Evolutionary conservation across 2,113 vertebrate genomes (phyloP), one percentile per base, ranked within the genome.

Genomic region (Chionis minor): DNA sequence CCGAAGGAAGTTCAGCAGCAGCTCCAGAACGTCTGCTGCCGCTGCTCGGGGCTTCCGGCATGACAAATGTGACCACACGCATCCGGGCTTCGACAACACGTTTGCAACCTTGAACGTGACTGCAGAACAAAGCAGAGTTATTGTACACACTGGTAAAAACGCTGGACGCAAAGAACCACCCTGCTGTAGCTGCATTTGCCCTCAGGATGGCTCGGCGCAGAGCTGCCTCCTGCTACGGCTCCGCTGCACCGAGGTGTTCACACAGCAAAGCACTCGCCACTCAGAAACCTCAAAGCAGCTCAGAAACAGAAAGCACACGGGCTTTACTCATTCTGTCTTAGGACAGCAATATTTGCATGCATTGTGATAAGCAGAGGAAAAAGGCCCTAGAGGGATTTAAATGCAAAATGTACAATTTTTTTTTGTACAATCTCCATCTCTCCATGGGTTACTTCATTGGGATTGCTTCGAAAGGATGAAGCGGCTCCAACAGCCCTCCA

Each of bases 31-130:
- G 1, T 26, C 22, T 12, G 56, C 62, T 63, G 63, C 52, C 8
- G 2, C 70, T 13, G 75, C 79, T 87, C 2, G 0, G 13, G 24
- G 45, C 44, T 88, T 81, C 73, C 12, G 3, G 9, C 1, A 28
- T 3, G 8, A 74, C 77, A 55, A 47, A 33, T 0, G 6, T 0
- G n/a, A 59, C 51, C 73, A 1, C 44, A 32, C 1, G 7, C 73
- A 78, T 40, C 55, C 28, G 15, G 82, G 51, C 75, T 38, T 32
- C n/a, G 72, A 40, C 45, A n/a, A 44, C 75, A 5, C 19, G 2
- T 78, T 7, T 54, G 51, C 62, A 62, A 1, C 38, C 71, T 10
- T 4, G 19, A 23, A 16, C 2, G 5, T 0, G 6, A 19, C 70
- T n/a, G 52, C 47, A n/a, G 17, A 27, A 70, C 44, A 47, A 71